phyloP scores from a whole-genome alignment of 2,888 invertebrate species.

The Hydrotaea diabolus region DNA sequence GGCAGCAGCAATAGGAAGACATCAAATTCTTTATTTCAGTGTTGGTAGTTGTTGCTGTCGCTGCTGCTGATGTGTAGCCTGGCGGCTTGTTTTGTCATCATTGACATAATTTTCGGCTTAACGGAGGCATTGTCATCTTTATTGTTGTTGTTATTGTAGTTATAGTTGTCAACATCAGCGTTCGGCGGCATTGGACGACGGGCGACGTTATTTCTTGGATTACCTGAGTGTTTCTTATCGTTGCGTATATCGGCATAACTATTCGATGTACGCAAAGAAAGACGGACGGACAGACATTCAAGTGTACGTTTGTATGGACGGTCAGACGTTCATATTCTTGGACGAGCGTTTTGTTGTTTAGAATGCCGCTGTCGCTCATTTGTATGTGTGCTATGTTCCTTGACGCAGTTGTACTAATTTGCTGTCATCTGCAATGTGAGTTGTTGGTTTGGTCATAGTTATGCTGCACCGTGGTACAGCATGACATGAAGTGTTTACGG shows the following conservation, averaged over 20 bases:
- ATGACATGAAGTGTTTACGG: no score
- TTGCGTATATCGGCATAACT: conserved; percentile 3
- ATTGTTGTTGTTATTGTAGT: background rate
- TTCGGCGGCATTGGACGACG: background rate
- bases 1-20: conserved; percentile 22
- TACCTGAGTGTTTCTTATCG: conserved; percentile 44
- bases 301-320: no score
- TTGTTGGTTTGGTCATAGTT: background rate
- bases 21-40: conserved; percentile 21
- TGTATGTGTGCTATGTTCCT: background rate
- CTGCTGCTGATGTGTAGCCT: conserved; percentile 48
- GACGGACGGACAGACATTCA: background rate
- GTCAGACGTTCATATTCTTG: background rate
- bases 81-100: conserved; percentile 72
- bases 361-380: background rate
- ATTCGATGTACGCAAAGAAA: background rate
- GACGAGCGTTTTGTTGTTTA: conserved; percentile 1
- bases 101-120: conserved; percentile 70
- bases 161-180: conserved; percentile 19
- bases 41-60: conserved; percentile 27
- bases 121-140: conserved; percentile 56
- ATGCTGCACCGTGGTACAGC: conserved; percentile 1
- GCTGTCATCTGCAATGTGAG: conserved; percentile 61
- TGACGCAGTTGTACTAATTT: conserved; percentile 60
- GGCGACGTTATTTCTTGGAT: conserved; percentile 12